Evolutionary conservation across 2,797 vertebrate genomes (phyloP).

Genomic region (Oryzias sinensis): DNA sequence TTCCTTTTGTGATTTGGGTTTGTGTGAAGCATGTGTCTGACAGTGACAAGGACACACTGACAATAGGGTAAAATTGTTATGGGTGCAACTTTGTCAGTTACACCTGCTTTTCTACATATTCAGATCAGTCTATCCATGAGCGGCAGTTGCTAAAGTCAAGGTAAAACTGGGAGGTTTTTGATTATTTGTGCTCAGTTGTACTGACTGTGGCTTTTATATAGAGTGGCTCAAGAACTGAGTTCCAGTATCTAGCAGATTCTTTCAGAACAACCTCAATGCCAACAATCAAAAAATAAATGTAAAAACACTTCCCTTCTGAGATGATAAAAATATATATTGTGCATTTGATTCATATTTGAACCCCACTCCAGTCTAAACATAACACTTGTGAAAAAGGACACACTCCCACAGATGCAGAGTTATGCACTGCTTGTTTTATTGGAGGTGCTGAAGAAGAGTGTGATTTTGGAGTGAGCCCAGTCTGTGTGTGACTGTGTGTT

Average conservation of each 20-base stretch:
- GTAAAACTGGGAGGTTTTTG: conserved; percentile 1
- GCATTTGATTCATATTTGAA: conserved; percentile 40
- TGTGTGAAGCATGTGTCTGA: conserved; percentile 11
- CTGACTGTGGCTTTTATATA: conserved; percentile 16
- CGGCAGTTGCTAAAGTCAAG: conserved; percentile 1
- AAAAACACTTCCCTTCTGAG: conserved; percentile 44
- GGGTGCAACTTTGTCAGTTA: no score
- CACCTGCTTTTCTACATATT: not conserved
- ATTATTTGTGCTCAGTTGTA: conserved; percentile 1
- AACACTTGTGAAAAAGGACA: conserved; percentile 59
- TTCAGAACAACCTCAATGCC: conserved; percentile 58
- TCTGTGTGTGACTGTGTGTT: conserved; percentile 19
- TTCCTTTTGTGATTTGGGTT: not conserved
- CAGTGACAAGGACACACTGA: conserved; percentile 33
- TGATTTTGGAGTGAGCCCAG: conserved; percentile 48
- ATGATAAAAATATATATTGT: conserved; percentile 50
- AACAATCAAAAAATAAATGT: conserved; percentile 23
- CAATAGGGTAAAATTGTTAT: not conserved
- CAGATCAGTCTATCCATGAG: conserved; percentile 9
- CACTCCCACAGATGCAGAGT: conserved; percentile 46
- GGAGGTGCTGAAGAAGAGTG: conserved; percentile 48
- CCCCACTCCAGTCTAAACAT: conserved; percentile 28
- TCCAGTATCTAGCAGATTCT: conserved; percentile 46
- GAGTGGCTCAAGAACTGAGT: conserved; percentile 25
- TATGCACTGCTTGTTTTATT: conserved; percentile 38